Base-by-base conservation (phyloP, 2,113 vertebrate genomes). In the Mobula birostris region DNA sequence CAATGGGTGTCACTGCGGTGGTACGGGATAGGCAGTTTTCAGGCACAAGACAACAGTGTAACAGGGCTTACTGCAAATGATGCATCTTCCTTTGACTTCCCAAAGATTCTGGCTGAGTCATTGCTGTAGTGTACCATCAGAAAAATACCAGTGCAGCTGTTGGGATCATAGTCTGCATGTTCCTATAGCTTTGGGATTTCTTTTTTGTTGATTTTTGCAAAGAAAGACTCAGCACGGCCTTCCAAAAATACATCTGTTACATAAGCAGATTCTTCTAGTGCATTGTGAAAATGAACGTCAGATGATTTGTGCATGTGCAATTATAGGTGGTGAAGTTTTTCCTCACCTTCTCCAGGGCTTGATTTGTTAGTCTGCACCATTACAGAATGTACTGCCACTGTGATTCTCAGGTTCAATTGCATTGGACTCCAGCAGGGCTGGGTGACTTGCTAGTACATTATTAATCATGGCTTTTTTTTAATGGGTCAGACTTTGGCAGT, bases 341-440 rank as follows among this genome's bases (percentile, higher is more conserved):
- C n/a, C 29, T 90, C 61, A 66, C 85, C 8, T 68, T 90, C 85
- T 32, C 29, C 66, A 90, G n/a, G 85, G 61, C 21, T 87, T 61
- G 56, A 87, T 61, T 83, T 87, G 12, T 29, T 87, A 61, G 83
- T 29, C n/a, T 68, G 15, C 19, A n/a, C 61, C 66, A 24, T 90
- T 90, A 90, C 85, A 90, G 27, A 68, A 90, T 90, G 58, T 90
- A 32, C 29, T 68, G 61, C 61, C 29, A n/a, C 85, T 32, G 29
- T 90, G 29, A 68, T 90, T 90, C 85, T 90, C 85, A 90, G 85
- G 85, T 90, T 90, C 61, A 66, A n/a, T 19, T 32, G 29, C 15
- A 90, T 17, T 68, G 85, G 63, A 7, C 5, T n/a, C 85, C 85
- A 90, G 85, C 85, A 90, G 85, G 85, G 85, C 85, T 88, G 61